Evolutionary conservation across 1,140 invertebrate species (phyloP), one percentile per base, ranked within the genome.

Genomic region (Brachionus koreanus): DNA sequence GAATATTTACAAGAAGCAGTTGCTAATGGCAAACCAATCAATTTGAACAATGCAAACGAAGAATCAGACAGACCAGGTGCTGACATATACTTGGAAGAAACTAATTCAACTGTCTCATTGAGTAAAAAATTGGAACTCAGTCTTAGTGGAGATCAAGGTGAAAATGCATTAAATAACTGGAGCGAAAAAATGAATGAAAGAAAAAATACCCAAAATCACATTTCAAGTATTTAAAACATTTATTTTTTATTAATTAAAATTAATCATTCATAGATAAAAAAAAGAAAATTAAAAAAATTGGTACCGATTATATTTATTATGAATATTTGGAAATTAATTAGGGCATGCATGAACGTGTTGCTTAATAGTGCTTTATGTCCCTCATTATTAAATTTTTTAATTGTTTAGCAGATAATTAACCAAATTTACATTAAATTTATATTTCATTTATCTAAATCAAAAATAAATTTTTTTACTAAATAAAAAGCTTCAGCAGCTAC

Each of bases 111-210:
- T n/a, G 33, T 49, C n/a, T 63, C 57, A 7, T 35, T n/a, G 25
- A 49, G 16, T 35, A 42, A 43, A 46, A 52, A 25, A 19, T 46
- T 69, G 5, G 37, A 61, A 23, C 16, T 4, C 76, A 75, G 13
- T 29, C 12, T 43, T 13, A 25, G 29, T 46, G 29, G 25, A 35
- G 76, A 61, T 83, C 13, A 13, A 42, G 52, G 49, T 6, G 39
- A 75, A 67, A 49, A 57, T 46, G 57, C 88, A 16, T 83, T 89
- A 33, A 84, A 82, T 9, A 87, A 89, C 85, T 89, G 88, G 88
- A 84, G 86, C 74, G 57, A 83, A 23, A 86, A 86, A 77, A 89
- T 88, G 87, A 63, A 84, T 43, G 86, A 88, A 75, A 85, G 87
- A 43, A 87, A 86, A 82, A 83, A 76, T 46, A 87, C 88, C 52